Percentiles rank a stretch among this genome's conserved stretches.
Evolutionary conservation across 2,797 vertebrate genomes (phyloP).

Genomic region (Silurus lanzhouensis): DNA sequence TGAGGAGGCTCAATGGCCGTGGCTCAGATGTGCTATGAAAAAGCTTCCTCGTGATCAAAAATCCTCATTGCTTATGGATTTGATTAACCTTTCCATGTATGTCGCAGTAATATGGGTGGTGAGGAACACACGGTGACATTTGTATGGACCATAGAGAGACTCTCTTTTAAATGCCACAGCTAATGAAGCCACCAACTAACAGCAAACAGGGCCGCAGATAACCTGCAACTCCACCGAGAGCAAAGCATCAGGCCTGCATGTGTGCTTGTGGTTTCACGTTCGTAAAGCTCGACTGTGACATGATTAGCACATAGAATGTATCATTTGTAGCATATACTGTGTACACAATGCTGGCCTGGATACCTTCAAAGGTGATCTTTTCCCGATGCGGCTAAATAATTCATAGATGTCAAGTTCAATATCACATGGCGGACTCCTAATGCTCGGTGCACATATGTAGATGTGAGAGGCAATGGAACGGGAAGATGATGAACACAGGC

Average conservation of each 20-base stretch:
- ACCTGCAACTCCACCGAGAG: slow-evolving; percentile 44
- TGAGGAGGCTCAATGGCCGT: background rate
- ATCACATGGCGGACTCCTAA: slow-evolving; percentile 22
- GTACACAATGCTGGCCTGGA: background rate
- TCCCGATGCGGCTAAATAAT: background rate
- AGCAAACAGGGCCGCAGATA: slow-evolving; percentile 53
- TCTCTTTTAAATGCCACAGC: slow-evolving; percentile 74
- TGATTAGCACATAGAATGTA: slow-evolving; percentile 37
- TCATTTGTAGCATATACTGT: background rate
- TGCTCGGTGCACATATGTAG: slow-evolving; percentile 11
- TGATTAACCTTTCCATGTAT: slow-evolving; percentile 62
- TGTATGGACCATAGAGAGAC: slow-evolving; percentile 68
- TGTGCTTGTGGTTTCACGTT: slow-evolving; percentile 17
- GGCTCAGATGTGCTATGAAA: background rate
- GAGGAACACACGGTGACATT: slow-evolving; percentile 66
- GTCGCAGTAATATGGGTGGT: slow-evolving; percentile 69
- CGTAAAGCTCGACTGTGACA: slow-evolving; percentile 32
- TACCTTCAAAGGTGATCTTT: background rate
- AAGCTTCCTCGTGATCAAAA: slow-evolving; percentile 23
- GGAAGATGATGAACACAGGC: slow-evolving; percentile 34
- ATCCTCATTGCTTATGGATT: slow-evolving; percentile 54
- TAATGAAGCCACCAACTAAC: slow-evolving; percentile 70
- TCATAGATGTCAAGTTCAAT: slow-evolving; percentile 29
- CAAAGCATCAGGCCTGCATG: slow-evolving; percentile 38
- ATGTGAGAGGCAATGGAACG: slow-evolving; percentile 10